Evolutionary conservation across 2,888 invertebrate genomes (phyloP), one percentile per base, ranked within the genome.

Genomic region (Criorhina ranunculi): DNA sequence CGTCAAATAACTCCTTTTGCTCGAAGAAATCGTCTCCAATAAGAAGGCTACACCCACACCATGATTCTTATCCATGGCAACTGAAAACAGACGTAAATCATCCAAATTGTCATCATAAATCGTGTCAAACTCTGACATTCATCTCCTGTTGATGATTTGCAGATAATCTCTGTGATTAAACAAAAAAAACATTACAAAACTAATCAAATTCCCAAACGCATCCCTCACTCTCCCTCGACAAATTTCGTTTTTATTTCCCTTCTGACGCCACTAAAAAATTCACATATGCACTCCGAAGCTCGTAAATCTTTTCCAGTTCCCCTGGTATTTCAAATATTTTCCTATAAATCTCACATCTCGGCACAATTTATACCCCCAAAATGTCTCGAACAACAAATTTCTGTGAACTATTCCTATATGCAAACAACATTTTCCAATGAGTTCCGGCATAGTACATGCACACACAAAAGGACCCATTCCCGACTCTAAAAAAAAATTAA

Each of bases 341-440:
- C 44, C 70, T 64, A 78, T 67, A 73, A 83, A 83, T 83, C 78
- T 78, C 62, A 5, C 37, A 72, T 55, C 67, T 77, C 24, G 2
- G 24, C 70, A 77, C 44, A 46, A 77, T 72, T 82, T 70, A 44
- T 59, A 53, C 12, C 46, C 40, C 40, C 11, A 53, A 66, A 77
- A 72, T 64, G 60, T 76, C 35, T 31, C 59, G 24, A 35, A 66
- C 78, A 72, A 76, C 72, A 69, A 64, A 70, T 70, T 82, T 76
- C 70, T 35, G n/a, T 42, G 24, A 62, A 44, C 53, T 24, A 55
- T 24, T 24, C 12, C 24, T 44, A 42, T 44, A 42, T 42, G 42
- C 62, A 44, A 62, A 46, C 40, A 66, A 29, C 51, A 66, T 40
- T 17, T n/a, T 51, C 51, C 51, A 31, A 69, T 44, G 44, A 55